Percentiles rank a stretch among this genome's conserved stretches.
These are phyloP conservation scores for Muscicapa comitata DNA, from an alignment of 2,797 vertebrate species.

Conservation along the genomic window DNA sequence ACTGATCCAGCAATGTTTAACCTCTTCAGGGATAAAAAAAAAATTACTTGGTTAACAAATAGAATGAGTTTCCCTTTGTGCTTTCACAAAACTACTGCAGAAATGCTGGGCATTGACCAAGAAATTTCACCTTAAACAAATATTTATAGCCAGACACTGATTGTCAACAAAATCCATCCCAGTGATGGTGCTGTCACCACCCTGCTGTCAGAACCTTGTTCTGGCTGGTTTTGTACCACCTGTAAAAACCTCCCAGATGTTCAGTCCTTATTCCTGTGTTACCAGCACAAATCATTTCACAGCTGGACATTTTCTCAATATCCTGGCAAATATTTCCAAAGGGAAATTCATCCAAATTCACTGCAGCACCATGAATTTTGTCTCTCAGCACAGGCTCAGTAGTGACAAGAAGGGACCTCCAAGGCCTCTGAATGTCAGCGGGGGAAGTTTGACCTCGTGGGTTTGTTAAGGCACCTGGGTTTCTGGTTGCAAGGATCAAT, in stretches of 20 bases:
- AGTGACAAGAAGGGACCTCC: background rate
- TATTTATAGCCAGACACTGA: background rate
- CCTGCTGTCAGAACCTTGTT: background rate
- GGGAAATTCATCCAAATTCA: background rate
- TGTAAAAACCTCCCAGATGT: background rate
- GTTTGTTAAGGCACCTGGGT: background rate
- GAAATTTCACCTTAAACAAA: background rate
- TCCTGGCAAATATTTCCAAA: background rate
- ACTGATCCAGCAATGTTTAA: background rate
- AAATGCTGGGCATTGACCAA: background rate
- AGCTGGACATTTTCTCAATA: background rate
- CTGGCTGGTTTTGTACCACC: background rate
- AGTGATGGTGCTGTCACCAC: background rate
- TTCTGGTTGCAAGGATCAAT: conserved; percentile 52
- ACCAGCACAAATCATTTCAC: background rate
- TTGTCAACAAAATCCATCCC: background rate
- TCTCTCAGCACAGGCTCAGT: background rate
- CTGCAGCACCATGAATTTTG: rapidly evolving
- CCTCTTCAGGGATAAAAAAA: background rate
- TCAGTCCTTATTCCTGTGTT: background rate
- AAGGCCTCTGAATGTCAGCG: background rate
- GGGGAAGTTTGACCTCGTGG: conserved; percentile 8
- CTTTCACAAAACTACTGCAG: background rate
- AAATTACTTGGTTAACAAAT: background rate
- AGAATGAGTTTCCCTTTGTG: background rate